Evolutionary conservation across 2,888 invertebrate genomes (phyloP).

Genomic region (Apodemia mormo): DNA sequence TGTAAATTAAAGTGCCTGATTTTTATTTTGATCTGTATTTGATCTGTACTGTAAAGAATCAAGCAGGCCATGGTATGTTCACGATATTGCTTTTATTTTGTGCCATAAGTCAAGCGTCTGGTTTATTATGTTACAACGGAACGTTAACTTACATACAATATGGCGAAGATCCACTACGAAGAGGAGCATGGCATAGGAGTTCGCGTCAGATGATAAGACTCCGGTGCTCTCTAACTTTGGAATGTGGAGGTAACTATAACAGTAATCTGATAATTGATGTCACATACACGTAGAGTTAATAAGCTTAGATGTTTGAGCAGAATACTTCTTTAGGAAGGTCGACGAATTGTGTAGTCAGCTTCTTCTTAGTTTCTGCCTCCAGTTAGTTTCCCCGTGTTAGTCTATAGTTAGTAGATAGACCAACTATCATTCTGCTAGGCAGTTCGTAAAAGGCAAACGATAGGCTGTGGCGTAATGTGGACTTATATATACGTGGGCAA

Average conservation of each 20-base stretch:
- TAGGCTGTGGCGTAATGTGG: too few species aligned
- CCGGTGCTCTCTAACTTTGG: slow-evolving; percentile 48
- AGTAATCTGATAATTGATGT: not conserved
- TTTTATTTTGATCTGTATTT: too few species aligned
- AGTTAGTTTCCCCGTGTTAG: too few species aligned
- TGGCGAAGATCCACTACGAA: slow-evolving; percentile 59
- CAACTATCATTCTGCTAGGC: too few species aligned
- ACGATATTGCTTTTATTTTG: slow-evolving; percentile 11
- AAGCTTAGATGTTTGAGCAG: too few species aligned
- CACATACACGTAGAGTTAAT: not conserved
- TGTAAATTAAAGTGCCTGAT: not conserved
- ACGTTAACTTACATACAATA: slow-evolving; percentile 52
- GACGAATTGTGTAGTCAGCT: too few species aligned
- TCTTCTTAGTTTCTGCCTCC: too few species aligned
- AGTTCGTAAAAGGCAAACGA: too few species aligned
- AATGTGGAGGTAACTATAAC: slow-evolving; percentile 32
- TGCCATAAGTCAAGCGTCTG: not conserved
- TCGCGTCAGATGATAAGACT: slow-evolving; percentile 42
- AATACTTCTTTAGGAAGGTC: not conserved
- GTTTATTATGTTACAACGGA: slow-evolving; percentile 64
- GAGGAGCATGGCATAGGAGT: slow-evolving; percentile 42
- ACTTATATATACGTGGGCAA: too few species aligned
- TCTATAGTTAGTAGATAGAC: too few species aligned
- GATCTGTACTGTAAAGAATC: slow-evolving; percentile 11
- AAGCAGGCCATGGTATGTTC: slow-evolving; percentile 31